A percentile compares a stretch with the other conserved stretches of the same genome.
phyloP scores from a whole-genome alignment of 2,113 vertebrate genomes.

The Forbesichthys agassizii region DNA sequence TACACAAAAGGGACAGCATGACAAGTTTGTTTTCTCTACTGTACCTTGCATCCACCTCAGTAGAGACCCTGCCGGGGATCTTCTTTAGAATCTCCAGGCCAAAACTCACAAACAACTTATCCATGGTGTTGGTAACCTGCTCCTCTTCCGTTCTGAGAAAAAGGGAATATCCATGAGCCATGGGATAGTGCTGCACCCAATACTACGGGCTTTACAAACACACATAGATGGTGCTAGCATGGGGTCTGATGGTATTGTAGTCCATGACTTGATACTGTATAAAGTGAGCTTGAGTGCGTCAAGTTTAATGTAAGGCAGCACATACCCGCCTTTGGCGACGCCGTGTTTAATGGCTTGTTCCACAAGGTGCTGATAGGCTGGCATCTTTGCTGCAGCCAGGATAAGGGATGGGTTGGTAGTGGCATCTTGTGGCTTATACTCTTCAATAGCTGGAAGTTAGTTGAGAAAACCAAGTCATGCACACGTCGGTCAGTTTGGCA shows the following conservation, averaged over 20 bases:
- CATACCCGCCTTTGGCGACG: constrained; percentile 84
- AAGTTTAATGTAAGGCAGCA: background rate
- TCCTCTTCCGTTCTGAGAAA: constrained; percentile 84
- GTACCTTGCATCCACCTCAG: constrained; percentile 96
- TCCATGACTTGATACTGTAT: background rate
- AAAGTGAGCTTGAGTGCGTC: background rate
- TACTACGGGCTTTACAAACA: background rate
- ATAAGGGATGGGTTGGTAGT: constrained; percentile 98
- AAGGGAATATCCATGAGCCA: background rate
- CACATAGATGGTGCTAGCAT: too few species aligned
- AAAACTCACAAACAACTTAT: constrained; percentile 94
- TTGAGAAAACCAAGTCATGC: background rate
- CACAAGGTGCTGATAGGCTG: constrained; percentile 85
- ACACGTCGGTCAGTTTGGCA: background rate
- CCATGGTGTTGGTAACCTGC: constrained; percentile 86
- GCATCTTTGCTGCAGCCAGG: constrained; percentile 93
- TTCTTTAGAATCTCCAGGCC: constrained; percentile 95
- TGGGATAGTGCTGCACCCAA: background rate
- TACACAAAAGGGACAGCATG: background rate
- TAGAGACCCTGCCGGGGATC: constrained; percentile 95
- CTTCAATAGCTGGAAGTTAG: constrained; percentile 84
- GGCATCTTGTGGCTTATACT: constrained; percentile 96
- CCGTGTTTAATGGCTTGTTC: constrained; percentile 89
- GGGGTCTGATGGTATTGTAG: too few species aligned
- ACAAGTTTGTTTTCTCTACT: background rate